These are phyloP conservation scores for Sycophila texana DNA, from an alignment of 2,888 invertebrate genomes.

Conservation along the genomic window DNA sequence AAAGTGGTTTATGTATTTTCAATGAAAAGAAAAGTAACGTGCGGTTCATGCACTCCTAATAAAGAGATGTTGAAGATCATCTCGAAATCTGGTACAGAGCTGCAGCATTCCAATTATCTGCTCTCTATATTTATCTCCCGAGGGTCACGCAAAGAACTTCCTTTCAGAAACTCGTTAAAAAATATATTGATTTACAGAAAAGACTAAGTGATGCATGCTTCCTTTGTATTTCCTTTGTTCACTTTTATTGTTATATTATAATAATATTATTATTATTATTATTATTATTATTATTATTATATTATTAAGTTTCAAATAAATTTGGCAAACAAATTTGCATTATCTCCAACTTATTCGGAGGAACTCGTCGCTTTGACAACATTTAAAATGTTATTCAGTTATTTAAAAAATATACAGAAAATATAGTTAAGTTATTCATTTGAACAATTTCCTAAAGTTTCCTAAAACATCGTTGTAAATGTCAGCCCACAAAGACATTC, in stretches of 20 bases:
- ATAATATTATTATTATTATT: too few species aligned
- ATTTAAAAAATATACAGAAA: constrained; percentile 7
- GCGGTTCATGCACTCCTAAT: constrained; percentile 64
- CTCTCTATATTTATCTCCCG: neutral
- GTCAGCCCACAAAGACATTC: constrained; percentile 75
- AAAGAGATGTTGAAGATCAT: constrained; percentile 71
- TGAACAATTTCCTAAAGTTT: constrained; percentile 61
- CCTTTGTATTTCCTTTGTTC: neutral
- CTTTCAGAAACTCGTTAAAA: neutral
- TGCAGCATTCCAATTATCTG: constrained; percentile 66
- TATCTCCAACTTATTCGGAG: too few species aligned
- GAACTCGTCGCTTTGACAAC: neutral
- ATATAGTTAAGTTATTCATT: constrained; percentile 47
- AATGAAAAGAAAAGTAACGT: constrained; percentile 57
- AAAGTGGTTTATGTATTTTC: constrained; percentile 18
- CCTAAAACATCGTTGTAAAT: constrained; percentile 69
- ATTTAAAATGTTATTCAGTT: neutral
- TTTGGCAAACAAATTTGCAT: too few species aligned
- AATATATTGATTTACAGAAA: neutral
- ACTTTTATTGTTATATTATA: too few species aligned
- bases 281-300: too few species aligned
- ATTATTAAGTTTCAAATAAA: neutral
- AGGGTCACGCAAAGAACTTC: constrained; percentile 3
- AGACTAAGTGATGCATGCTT: neutral
- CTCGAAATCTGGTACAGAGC: constrained; percentile 68